phyloP scores from a whole-genome alignment of 2,113 vertebrate genomes.

The Copsychus sechellarum region DNA sequence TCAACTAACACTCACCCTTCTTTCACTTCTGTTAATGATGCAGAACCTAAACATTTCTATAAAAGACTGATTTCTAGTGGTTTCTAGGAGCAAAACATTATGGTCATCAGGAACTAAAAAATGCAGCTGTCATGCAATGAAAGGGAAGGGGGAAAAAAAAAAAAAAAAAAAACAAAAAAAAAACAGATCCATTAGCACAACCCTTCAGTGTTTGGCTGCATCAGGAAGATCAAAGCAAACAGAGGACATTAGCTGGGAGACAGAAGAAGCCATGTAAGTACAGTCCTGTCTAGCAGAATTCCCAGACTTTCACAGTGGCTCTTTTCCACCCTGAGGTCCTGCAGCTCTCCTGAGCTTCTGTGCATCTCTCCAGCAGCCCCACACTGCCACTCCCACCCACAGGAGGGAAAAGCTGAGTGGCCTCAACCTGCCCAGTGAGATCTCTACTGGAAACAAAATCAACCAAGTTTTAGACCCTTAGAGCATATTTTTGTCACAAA shows the following conservation, averaged over 20 bases:
- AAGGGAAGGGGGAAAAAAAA: background rate
- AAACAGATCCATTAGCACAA: background rate
- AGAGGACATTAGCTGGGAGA: background rate
- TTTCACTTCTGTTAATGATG: background rate
- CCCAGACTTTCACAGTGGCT: background rate
- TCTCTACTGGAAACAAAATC: background rate
- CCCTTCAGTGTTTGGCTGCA: background rate
- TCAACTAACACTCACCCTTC: background rate
- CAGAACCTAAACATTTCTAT: background rate
- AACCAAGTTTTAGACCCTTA: background rate
- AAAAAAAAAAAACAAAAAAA: too few relatives aligned
- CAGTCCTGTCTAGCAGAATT: background rate
- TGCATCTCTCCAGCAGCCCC: background rate
- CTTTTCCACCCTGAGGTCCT: background rate
- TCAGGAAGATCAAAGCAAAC: background rate
- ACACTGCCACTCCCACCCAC: background rate
- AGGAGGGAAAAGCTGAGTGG: background rate
- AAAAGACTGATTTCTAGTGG: background rate
- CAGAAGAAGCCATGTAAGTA: background rate
- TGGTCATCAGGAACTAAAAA: background rate
- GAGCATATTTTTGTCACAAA: background rate
- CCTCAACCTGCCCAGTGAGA: background rate
- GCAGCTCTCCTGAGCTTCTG: background rate
- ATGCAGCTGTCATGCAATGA: background rate
- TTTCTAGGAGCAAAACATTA: background rate